Conservation (phyloP, 2,797 vertebrate genomes). For the Nothura maculosa region DNA sequence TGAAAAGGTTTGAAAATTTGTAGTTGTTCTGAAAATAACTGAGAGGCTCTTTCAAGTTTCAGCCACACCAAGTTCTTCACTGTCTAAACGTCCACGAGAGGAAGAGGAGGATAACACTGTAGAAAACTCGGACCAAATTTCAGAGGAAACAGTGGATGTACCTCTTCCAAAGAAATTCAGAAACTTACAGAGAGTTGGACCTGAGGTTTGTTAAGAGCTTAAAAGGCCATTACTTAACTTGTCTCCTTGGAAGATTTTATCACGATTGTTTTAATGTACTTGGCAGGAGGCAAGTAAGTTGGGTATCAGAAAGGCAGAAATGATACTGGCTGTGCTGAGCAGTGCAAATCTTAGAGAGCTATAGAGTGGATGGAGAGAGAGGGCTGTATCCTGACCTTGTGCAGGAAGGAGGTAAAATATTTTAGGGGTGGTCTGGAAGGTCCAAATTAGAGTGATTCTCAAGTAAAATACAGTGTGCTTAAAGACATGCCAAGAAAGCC, state of each 20-base stretch:
- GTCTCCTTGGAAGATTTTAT: not conserved
- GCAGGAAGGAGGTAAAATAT: not conserved
- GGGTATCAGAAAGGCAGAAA: not conserved
- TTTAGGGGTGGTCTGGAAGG: not conserved
- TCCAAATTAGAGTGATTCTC: not conserved
- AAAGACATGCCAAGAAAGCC: not conserved
- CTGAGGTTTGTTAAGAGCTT: constrained; percentile 84
- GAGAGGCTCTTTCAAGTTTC: constrained; percentile 84
- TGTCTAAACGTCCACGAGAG: constrained; percentile 94
- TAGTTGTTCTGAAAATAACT: constrained; percentile 12
- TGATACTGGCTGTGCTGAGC: not conserved
- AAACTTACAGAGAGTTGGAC: constrained; percentile 90
- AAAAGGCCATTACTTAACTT: not conserved
- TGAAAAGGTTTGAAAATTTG: not conserved
- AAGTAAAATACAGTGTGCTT: not conserved
- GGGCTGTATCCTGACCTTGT: accelerated
- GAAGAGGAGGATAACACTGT: constrained; percentile 90
- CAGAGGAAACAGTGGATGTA: constrained; percentile 89
- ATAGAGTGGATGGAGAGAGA: not conserved
- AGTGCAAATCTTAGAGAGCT: not conserved
- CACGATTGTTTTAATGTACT: accelerated
- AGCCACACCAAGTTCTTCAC: constrained; percentile 89
- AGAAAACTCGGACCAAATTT: constrained; percentile 86
- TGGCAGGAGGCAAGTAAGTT: not conserved
- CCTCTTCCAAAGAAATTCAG: constrained; percentile 93